Percentiles rank a stretch among this genome's conserved stretches.
Evolutionary conservation across 2,888 invertebrate genomes (phyloP).

Genomic region (Hemaris fuciformis): DNA sequence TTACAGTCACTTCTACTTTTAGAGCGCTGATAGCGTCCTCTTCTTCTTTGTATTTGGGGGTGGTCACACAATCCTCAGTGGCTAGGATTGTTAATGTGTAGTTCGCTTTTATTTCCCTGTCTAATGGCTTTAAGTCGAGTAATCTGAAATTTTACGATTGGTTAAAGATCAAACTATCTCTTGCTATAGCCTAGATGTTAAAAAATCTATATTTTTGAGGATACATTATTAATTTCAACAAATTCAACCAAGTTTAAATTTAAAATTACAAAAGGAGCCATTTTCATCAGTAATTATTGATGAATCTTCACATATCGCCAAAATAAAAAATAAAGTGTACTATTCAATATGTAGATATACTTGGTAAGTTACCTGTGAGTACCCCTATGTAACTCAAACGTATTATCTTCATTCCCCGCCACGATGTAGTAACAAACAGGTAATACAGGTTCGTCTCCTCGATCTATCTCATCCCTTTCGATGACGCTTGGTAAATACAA

Average conservation of each 20-base stretch:
- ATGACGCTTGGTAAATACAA: conserved; percentile 89
- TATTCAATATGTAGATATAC: neutral
- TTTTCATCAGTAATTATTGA: too few species aligned
- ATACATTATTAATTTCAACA: too few species aligned
- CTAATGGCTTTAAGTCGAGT: conserved; percentile 80
- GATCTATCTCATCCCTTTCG: conserved; percentile 92
- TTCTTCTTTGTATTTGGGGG: conserved; percentile 80
- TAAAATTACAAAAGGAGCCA: neutral
- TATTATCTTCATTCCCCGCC: conserved; percentile 88
- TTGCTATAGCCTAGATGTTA: neutral
- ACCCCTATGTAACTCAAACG: conserved; percentile 87
- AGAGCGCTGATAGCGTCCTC: conserved; percentile 87
- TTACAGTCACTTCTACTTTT: conserved; percentile 85
- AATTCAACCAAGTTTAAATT: too few species aligned
- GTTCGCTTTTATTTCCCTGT: conserved; percentile 86
- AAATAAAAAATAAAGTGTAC: too few species aligned
- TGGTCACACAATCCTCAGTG: conserved; percentile 88
- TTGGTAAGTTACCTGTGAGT: conserved; percentile 85
- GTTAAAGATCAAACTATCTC: neutral
- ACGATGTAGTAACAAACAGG: conserved; percentile 96
- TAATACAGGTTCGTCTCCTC: conserved; percentile 89
- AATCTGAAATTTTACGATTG: conserved; percentile 41
- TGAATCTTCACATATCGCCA: too few species aligned
- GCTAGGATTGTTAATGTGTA: conserved; percentile 89
- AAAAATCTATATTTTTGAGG: too few species aligned